A percentile compares a stretch with the other conserved stretches of the same genome.
phyloP scores from a whole-genome alignment of 1,140 invertebrate genomes.

The Physella acuta region DNA sequence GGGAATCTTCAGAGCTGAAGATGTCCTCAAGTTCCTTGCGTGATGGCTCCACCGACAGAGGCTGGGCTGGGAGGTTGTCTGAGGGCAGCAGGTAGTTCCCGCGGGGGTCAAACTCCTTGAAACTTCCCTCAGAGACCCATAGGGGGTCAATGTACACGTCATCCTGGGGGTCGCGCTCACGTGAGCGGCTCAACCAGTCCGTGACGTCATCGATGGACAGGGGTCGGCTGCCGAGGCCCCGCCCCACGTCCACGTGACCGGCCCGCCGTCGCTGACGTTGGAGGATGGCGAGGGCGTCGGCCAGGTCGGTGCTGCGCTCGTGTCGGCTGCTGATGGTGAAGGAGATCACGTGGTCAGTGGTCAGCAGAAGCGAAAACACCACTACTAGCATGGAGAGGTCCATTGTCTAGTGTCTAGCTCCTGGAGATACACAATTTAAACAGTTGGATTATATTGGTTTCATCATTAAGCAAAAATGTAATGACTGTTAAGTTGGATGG shows the following conservation, averaged over 20 bases:
- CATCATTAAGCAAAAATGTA: too few species aligned
- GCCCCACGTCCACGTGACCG: background rate
- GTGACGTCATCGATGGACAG: constrained; percentile 14
- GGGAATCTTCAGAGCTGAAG: constrained; percentile 2
- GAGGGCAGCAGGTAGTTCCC: background rate
- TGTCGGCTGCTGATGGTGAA: constrained; percentile 23
- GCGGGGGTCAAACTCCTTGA: background rate
- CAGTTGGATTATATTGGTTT: too few species aligned
- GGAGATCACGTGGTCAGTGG: constrained; percentile 17
- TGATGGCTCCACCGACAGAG: background rate
- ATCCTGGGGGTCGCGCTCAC: background rate
- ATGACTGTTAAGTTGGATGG: too few species aligned
- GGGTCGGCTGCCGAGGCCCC: background rate
- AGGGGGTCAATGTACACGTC: background rate
- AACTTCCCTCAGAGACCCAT: background rate
- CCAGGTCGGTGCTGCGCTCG: constrained; percentile 21
- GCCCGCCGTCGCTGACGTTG: constrained; percentile 26
- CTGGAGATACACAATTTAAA: too few species aligned
- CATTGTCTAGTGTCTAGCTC: too few species aligned
- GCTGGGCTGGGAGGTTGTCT: background rate
- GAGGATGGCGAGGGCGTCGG: constrained; percentile 26
- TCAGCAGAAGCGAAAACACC: constrained; percentile 10
- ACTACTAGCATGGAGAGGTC: background rate
- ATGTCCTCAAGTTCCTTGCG: background rate
- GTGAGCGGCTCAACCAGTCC: constrained; percentile 22